Evolutionary conservation across 2,888 invertebrate genomes (phyloP).

Genomic region (Gnatocerus cornutus): DNA sequence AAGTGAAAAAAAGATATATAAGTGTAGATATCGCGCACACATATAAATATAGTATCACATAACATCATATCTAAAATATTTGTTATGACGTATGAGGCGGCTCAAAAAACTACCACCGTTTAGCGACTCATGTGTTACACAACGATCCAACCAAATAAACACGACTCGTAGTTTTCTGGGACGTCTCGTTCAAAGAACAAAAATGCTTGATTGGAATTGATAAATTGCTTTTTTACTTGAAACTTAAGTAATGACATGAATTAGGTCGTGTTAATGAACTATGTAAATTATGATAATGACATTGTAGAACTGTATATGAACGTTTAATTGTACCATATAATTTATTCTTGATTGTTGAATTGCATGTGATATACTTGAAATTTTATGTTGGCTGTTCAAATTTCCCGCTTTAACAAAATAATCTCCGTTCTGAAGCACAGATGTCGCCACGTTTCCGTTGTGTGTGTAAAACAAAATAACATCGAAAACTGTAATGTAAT

Average conservation of each 20-base stretch:
- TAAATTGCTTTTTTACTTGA: conserved; percentile 71
- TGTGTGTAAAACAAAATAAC: conserved; percentile 31
- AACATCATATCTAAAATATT: conserved; percentile 66
- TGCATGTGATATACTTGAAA: conserved; percentile 69
- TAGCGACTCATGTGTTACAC: conserved; percentile 20
- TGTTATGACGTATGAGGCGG: conserved; percentile 58
- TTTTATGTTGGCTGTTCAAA: conserved; percentile 68
- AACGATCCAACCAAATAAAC: conserved; percentile 49
- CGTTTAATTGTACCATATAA: conserved; percentile 64
- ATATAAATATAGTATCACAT: conserved; percentile 66
- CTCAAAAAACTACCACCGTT: conserved; percentile 51
- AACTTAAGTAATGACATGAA: conserved; percentile 58
- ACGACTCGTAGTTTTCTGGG: conserved; percentile 53
- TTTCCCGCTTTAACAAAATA: conserved; percentile 61
- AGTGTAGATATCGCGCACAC: conserved; percentile 68
- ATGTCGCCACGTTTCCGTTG: conserved; percentile 48
- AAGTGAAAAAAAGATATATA: conserved; percentile 56
- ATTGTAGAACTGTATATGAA: conserved; percentile 64
- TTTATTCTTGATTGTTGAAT: conserved; percentile 67
- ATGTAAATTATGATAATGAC: conserved; percentile 60
- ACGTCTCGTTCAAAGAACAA: conserved; percentile 58
- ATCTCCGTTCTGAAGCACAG: conserved; percentile 57
- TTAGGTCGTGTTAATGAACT: conserved; percentile 63
- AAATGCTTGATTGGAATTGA: conserved; percentile 72
- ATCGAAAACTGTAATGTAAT: conserved; percentile 42